phyloP scores from a whole-genome alignment of 2,888 invertebrate genomes.

The Rapana venosa region DNA sequence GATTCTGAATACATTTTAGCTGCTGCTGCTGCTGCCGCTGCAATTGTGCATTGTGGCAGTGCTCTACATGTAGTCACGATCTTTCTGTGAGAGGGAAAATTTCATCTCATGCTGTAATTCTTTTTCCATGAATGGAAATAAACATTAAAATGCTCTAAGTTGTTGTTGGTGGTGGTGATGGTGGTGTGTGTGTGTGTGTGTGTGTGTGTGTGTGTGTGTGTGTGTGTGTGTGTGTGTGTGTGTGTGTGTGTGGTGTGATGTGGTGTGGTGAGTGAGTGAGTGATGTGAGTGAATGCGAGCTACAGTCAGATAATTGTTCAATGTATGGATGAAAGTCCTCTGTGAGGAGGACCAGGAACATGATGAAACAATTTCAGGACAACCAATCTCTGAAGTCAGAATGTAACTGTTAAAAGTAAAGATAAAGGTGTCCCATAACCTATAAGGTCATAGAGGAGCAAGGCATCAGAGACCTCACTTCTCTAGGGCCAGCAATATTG shows the following conservation, averaged over 20 bases:
- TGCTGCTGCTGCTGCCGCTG: constrained; percentile 12
- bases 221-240: constrained; percentile 26
- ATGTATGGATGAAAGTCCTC: too few species aligned
- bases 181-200: constrained; percentile 8
- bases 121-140: constrained; percentile 34
- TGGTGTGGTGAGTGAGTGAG: background rate
- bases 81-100: constrained; percentile 33
- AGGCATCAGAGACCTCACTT: too few species aligned
- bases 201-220: constrained; percentile 33
- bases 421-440: too few species aligned
- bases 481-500: too few species aligned
- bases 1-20: constrained; percentile 5
- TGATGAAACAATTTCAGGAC: too few species aligned
- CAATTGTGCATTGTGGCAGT: background rate
- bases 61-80: constrained; percentile 22
- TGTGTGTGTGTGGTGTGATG: background rate
- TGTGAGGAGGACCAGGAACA: too few species aligned
- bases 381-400: too few species aligned
- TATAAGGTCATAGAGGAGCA: too few species aligned
- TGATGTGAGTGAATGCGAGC: background rate
- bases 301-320: too few species aligned
- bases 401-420: too few species aligned
- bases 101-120: constrained; percentile 37
- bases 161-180: background rate
- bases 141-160: constrained; percentile 17